A percentile compares a stretch with the other conserved stretches of the same genome.
Conservation (phyloP, 1,140 invertebrate genomes). For the Aphaenogaster floridana region DNA sequence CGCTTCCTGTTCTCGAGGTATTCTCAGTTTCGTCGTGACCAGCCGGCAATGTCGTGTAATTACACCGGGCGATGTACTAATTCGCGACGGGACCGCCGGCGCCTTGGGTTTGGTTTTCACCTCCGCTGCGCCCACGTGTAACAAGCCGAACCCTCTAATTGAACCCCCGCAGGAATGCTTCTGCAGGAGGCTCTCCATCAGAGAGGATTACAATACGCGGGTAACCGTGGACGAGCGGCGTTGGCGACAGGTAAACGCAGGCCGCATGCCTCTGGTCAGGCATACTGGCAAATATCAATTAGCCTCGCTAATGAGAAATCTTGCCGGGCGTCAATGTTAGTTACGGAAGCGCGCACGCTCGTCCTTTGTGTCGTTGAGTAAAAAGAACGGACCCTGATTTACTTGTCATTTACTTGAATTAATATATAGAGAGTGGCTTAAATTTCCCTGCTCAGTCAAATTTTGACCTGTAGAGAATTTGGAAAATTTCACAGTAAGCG, state of each 20-base stretch:
- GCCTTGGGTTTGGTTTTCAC: constrained; percentile 71
- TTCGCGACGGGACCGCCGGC: constrained; percentile 38
- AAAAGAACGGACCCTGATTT: not conserved
- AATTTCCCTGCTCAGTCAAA: not conserved
- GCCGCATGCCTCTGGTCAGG: constrained; percentile 67
- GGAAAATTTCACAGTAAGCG: not conserved
- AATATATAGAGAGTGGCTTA: not conserved
- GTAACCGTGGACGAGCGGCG: constrained; percentile 68
- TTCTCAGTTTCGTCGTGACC: constrained; percentile 14
- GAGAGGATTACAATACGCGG: constrained; percentile 72
- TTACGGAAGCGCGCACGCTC: not conserved
- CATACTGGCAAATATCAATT: constrained; percentile 67
- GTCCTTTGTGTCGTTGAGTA: not conserved
- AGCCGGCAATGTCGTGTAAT: constrained; percentile 45
- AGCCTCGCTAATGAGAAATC: constrained; percentile 69
- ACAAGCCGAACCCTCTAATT: constrained; percentile 72
- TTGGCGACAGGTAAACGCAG: constrained; percentile 65
- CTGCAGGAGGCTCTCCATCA: constrained; percentile 57
- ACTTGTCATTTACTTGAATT: not conserved
- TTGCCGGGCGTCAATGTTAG: constrained; percentile 46
- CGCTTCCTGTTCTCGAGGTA: not conserved
- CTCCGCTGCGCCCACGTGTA: constrained; percentile 58
- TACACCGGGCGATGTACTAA: constrained; percentile 56
- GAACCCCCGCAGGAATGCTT: constrained; percentile 70
- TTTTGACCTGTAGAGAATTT: not conserved